Conservation (phyloP, 1,140 invertebrate species). For the Drosophila cardini region DNA sequence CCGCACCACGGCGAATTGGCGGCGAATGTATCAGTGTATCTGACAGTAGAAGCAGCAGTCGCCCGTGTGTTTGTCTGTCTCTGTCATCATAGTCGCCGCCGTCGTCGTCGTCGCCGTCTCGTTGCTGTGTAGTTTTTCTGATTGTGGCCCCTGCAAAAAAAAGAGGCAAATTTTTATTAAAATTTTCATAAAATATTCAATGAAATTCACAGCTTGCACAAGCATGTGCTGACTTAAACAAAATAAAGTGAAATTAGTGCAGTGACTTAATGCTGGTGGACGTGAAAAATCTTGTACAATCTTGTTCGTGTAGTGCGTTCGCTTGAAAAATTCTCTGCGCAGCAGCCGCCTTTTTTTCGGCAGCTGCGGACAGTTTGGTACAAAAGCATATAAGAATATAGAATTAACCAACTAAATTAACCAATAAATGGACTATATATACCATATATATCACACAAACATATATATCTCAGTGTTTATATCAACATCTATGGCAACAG, state of each 20-base stretch:
- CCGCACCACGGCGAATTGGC: slow-evolving; percentile 53
- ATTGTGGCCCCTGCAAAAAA: slow-evolving; percentile 77
- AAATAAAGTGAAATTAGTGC: slow-evolving; percentile 11
- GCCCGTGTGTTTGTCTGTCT: slow-evolving; percentile 62
- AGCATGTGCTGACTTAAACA: slow-evolving; percentile 13
- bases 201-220: slow-evolving; percentile 39
- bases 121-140: slow-evolving; percentile 79
- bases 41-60: slow-evolving; percentile 55
- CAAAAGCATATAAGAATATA: slow-evolving; percentile 21
- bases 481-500: slow-evolving; percentile 8
- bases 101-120: slow-evolving; percentile 68
- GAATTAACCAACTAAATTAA: slow-evolving; percentile 2
- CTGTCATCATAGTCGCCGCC: slow-evolving; percentile 75
- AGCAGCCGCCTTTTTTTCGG: slow-evolving; percentile 78
- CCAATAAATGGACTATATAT: not conserved
- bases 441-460: not conserved
- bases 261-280: slow-evolving; percentile 20
- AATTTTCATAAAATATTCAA: slow-evolving; percentile 49
- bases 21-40: slow-evolving; percentile 52
- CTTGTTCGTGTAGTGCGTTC: slow-evolving; percentile 42
- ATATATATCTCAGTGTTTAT: not conserved
- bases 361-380: slow-evolving; percentile 44
- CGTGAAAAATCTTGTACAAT: slow-evolving; percentile 37
- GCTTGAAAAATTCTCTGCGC: slow-evolving; percentile 67
- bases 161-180: slow-evolving; percentile 69